Conservation (phyloP, 1,140 invertebrate species). For the Formica exsecta region DNA sequence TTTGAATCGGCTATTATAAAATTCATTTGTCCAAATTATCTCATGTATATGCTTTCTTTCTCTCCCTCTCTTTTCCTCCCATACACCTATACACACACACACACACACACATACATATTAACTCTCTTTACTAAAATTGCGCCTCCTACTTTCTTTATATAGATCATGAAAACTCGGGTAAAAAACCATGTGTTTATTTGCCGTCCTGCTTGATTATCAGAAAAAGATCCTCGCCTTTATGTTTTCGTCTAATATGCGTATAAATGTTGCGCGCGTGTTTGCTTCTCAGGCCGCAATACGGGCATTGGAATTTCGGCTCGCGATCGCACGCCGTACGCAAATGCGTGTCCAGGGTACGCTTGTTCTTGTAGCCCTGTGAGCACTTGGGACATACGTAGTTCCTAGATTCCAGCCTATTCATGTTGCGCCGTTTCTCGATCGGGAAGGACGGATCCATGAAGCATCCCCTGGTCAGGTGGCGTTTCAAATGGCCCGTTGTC, state of each 20-base stretch:
- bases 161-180: neutral
- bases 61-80: no score
- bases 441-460: constrained; percentile 69
- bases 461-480: constrained; percentile 72
- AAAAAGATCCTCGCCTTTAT: constrained; percentile 68
- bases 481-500: constrained; percentile 68
- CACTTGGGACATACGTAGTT: constrained; percentile 83
- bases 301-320: constrained; percentile 82
- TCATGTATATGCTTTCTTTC: no score
- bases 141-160: neutral
- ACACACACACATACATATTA: no score
- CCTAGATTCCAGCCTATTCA: constrained; percentile 53
- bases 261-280: constrained; percentile 69
- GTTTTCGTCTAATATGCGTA: constrained; percentile 68
- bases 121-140: neutral
- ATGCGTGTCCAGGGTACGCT: constrained; percentile 85
- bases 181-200: neutral
- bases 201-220: constrained; percentile 56
- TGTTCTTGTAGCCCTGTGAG: constrained; percentile 86
- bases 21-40: no score
- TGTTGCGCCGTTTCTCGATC: constrained; percentile 51
- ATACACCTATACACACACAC: no score
- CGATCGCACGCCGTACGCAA: constrained; percentile 84
- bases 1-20: no score
- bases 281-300: constrained; percentile 77